These are phyloP conservation scores for Halyomorpha halys DNA, from an alignment of 1,140 invertebrate genomes.

Conservation along the genomic window DNA sequence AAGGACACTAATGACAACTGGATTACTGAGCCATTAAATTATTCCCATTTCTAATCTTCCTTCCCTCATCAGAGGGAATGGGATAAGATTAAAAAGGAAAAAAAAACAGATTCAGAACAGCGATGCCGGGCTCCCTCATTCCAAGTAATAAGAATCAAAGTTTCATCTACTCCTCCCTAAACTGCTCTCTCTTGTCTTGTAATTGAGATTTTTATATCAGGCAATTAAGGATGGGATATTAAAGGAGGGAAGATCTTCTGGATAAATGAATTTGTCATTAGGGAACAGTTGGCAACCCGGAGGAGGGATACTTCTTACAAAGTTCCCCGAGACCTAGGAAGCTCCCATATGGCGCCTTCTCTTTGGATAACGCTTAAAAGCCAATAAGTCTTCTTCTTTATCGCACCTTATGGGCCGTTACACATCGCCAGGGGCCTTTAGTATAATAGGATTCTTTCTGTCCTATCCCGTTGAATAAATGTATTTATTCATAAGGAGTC, in stretches of 20 bases:
- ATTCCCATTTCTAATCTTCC: too few relatives aligned
- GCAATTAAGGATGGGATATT: constrained; percentile 14
- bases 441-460: not conserved
- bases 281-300: constrained; percentile 6
- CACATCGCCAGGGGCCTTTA: not conserved
- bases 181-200: constrained; percentile 3
- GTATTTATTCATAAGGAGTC: constrained; percentile 6
- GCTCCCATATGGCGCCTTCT: not conserved
- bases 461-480: not conserved
- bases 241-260: not conserved
- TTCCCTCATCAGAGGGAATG: not conserved
- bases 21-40: too few relatives aligned
- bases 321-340: not conserved
- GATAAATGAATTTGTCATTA: constrained; percentile 12
- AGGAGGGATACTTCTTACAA: not conserved
- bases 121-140: constrained; percentile 9
- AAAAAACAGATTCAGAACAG: not conserved
- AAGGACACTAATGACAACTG: too few relatives aligned
- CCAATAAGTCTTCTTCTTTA: constrained; percentile 7
- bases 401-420: not conserved
- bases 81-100: not conserved
- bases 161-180: not conserved
- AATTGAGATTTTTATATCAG: constrained; percentile 19
- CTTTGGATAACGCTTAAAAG: constrained; percentile 3
- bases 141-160: constrained; percentile 14